Evolutionary conservation across 2,888 invertebrate species (phyloP), one percentile per base, ranked within the genome.

Genomic region (Rhyacophila evoluta): DNA sequence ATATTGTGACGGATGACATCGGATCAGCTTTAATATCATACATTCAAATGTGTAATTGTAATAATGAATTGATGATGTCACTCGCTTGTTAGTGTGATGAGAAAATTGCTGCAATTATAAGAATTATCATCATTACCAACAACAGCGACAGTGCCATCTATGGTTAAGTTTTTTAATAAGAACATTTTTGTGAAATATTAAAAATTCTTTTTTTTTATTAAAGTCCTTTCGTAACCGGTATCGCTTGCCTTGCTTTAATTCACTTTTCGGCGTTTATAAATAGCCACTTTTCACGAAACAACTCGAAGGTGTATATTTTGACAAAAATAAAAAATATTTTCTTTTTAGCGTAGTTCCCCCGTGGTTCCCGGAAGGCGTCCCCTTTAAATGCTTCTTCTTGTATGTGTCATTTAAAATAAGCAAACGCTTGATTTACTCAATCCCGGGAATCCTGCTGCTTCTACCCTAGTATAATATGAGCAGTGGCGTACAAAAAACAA

Each of bases 331-430:
- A 55, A 55, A 25, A 19, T 19, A 19, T 55, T 55, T 55, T 19
- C 19, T 19, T 55, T 55, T 55, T 19, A 8, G 19, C 41, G 19
- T 19, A 12, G n/a, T n/a, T 6, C 19, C 55, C 19, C 25, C 25
- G 10, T 19, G 2, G 19, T 19, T 55, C 10, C 19, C 55, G 55
- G 10, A 27, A 33, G 69, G 33, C 29, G 29, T n/a, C 28, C 33
- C 69, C 12, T 41, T 33, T 33, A 29, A 29, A 69, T 29, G 69
- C 29, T 69, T 69, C 28, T 28, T 33, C 29, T 12, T 29, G 69
- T 29, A 29, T 69, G n/a, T 69, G 69, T 69, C 69, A 28, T 69
- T 69, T 28, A 29, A 28, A 69, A 69, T 69, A 69, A 29, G 55
- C 55, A 69, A 33, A 69, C 69, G 69, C 69, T 6, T 69, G 69